Base-by-base conservation (phyloP, 2,113 vertebrate genomes). In the Marmota flaviventris region DNA sequence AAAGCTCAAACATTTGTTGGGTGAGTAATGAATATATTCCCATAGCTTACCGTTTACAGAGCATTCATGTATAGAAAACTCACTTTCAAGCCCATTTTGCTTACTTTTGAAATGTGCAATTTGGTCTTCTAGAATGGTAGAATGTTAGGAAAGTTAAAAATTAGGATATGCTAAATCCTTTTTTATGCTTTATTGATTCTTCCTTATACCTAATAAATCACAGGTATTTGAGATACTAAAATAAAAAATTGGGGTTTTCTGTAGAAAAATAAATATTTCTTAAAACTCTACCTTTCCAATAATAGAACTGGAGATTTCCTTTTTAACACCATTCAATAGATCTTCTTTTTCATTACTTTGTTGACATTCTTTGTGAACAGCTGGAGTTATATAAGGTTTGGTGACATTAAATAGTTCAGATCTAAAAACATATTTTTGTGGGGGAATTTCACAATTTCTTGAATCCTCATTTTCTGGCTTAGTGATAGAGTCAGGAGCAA, bases 391-490 rank as follows among this genome's bases (percentile, higher is more conserved):
- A 87, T 98, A 92, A 53, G 99, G 98, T 85, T 98, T 96, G 45
- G 48, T 96, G 83, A 99, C 0, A 4, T 97, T 86, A 97, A 99
- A 99, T 77, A 99, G 98, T 56, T 99, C 98, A 91, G 98, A 75
- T 76, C 98, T 97, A 97, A 99, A 99, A 51, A 97, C 12, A 0
- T 98, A 98, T 85, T 94, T 98, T 10, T 4, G 84, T 67, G 82
- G 93, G 34, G 48, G 8, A 8, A 4, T 0, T 97, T 91, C 87
- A 97, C 73, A 48, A 77, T 73, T 78, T 91, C 61, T 34, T 93
- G 94, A 85, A 90, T 70, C 11, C 0, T 0, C 32, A 45, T 6
- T 37, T 79, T 61, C 97, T 72, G n/a, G 13, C 79, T 48, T 48
- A 32, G 20, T 12, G 89, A 70, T 1, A 63, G 32, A 29, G 51